Evolutionary conservation across 2,797 vertebrate species (phyloP).

Genomic region (Semaprochilodus insignis): DNA sequence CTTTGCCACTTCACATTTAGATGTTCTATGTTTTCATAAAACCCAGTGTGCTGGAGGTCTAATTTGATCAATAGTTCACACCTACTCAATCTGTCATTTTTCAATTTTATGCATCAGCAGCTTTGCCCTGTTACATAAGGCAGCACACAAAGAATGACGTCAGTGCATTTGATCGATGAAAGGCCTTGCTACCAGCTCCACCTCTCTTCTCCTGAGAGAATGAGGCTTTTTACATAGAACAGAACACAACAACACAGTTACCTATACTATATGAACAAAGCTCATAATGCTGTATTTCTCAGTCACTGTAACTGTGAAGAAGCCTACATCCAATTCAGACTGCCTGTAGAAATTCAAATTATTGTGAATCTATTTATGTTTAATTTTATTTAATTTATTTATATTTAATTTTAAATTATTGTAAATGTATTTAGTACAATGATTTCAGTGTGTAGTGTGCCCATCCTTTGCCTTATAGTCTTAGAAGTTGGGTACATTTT

Average conservation of each 20-base stretch:
- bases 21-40: constrained; percentile 5
- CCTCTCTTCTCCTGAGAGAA: constrained; percentile 15
- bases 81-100: constrained; percentile 37
- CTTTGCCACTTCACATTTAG: background rate
- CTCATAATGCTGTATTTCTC: background rate
- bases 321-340: background rate
- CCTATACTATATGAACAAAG: background rate
- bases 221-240: background rate
- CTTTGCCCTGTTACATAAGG: constrained; percentile 26
- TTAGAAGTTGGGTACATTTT: too few species aligned
- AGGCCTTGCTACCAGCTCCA: constrained; percentile 4
- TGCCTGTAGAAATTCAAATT: background rate
- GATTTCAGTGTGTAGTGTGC: too few species aligned
- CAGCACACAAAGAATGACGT: constrained; percentile 43
- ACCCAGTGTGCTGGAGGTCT: background rate
- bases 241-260: constrained; percentile 18
- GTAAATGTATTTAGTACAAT: too few species aligned
- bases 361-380: too few species aligned
- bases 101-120: constrained; percentile 51
- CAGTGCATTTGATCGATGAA: constrained; percentile 37
- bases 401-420: too few species aligned
- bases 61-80: constrained; percentile 45
- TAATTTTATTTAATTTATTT: too few species aligned
- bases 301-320: background rate
- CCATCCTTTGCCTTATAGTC: too few species aligned